phyloP scores from a whole-genome alignment of 2,797 vertebrate species.

The Synaphobranchus kaupii region DNA sequence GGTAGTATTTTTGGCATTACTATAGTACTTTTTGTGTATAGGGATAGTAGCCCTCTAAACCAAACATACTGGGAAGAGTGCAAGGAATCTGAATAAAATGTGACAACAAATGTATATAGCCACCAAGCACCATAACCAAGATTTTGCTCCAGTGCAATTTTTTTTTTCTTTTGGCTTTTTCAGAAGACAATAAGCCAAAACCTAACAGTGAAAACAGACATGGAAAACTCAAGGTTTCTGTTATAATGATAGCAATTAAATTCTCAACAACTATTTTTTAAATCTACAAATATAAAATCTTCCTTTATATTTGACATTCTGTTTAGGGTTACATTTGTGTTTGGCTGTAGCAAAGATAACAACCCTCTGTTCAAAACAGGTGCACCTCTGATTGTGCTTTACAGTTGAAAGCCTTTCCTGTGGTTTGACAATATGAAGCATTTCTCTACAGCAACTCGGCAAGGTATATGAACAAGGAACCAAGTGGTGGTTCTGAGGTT shows the following conservation, averaged over 20 bases:
- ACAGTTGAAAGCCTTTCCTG: constrained; percentile 20
- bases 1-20: constrained; percentile 67
- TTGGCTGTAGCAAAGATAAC: background rate
- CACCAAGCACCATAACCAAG: constrained; percentile 50
- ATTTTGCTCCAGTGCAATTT: constrained; percentile 76
- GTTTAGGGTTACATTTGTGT: background rate
- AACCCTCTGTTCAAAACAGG: constrained; percentile 19
- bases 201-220: background rate
- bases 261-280: background rate
- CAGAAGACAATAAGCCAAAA: background rate
- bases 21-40: constrained; percentile 56
- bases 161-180: background rate
- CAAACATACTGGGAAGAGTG: constrained; percentile 43
- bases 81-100: constrained; percentile 32
- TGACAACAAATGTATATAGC: constrained; percentile 32
- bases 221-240: background rate
- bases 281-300: background rate
- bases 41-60: constrained; percentile 54
- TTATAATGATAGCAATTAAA: background rate
- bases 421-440: constrained; percentile 33
- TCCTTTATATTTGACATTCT: background rate
- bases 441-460: constrained; percentile 3
- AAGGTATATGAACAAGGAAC: background rate
- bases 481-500: background rate
- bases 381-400: constrained; percentile 42